Percentiles rank a stretch among this genome's conserved stretches.
Conservation (phyloP, 2,888 invertebrate genomes). For the Eupithecia subumbrata region DNA sequence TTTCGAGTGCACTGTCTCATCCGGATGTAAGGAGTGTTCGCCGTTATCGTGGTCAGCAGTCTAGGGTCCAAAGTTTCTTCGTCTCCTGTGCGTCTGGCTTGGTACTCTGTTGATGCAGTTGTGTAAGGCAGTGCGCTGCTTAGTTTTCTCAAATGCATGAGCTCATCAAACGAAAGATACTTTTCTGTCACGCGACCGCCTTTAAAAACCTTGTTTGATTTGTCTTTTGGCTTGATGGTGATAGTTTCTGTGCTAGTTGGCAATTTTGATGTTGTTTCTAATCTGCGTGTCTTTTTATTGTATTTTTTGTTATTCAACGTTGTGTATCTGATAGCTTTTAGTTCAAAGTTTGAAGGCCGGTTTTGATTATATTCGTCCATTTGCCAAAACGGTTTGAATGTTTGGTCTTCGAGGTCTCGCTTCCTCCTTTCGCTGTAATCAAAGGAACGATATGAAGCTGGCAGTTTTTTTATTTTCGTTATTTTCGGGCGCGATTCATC, state of each 20-base stretch:
- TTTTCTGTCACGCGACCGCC: slow-evolving; percentile 64
- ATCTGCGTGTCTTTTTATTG: slow-evolving; percentile 50
- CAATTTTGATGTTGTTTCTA: slow-evolving; percentile 37
- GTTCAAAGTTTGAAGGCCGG: slow-evolving; percentile 50
- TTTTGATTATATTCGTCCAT: slow-evolving; percentile 57
- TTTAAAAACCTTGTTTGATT: slow-evolving; percentile 33
- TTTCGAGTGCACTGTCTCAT: slow-evolving; percentile 72
- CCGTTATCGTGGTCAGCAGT: slow-evolving; percentile 51
- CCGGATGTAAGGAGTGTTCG: slow-evolving; percentile 63
- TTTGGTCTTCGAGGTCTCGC: slow-evolving; percentile 57
- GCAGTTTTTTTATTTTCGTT: slow-evolving; percentile 45
- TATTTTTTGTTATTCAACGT: slow-evolving; percentile 58
- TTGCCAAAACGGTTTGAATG: slow-evolving; percentile 70
- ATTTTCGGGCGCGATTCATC: slow-evolving; percentile 44
- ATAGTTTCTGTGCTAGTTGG: slow-evolving; percentile 64
- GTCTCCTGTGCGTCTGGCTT: slow-evolving; percentile 51
- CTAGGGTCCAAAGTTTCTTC: slow-evolving; percentile 2
- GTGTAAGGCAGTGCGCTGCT: slow-evolving; percentile 49
- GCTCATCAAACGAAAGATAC: slow-evolving; percentile 77
- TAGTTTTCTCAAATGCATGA: slow-evolving; percentile 73
- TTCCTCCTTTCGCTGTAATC: slow-evolving; percentile 61
- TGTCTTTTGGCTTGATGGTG: slow-evolving; percentile 57
- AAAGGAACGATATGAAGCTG: slow-evolving; percentile 56
- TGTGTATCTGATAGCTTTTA: slow-evolving; percentile 69
- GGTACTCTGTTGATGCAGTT: slow-evolving; percentile 23